Percentiles rank a stretch among this genome's conserved stretches.
Conservation (phyloP, 2,113 vertebrate genomes). For the Gasterosteus nipponicus region DNA sequence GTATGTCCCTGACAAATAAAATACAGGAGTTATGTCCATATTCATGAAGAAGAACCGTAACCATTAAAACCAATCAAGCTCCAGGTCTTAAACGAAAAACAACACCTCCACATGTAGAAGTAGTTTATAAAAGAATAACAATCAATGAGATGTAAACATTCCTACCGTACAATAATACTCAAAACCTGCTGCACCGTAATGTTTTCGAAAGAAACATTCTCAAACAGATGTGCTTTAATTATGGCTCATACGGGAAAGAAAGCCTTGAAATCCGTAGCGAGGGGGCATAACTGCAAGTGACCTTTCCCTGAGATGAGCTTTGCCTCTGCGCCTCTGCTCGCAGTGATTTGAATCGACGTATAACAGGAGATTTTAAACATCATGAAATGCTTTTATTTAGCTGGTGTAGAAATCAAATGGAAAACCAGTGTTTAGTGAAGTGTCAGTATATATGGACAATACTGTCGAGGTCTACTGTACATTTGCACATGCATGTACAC, state of each 20-base stretch:
- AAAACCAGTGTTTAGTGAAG: slow-evolving; percentile 6
- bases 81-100: neutral
- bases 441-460: too few relatives aligned
- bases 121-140: neutral
- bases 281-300: slow-evolving; percentile 66
- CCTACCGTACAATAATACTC: neutral
- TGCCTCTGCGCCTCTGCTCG: slow-evolving; percentile 46
- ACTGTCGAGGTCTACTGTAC: neutral
- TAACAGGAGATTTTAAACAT: slow-evolving; percentile 36
- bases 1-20: neutral
- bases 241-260: slow-evolving; percentile 61
- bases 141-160: neutral
- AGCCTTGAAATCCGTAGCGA: slow-evolving; percentile 61
- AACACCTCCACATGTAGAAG: neutral
- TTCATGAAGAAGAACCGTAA: neutral
- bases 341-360: slow-evolving; percentile 65
- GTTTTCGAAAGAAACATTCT: slow-evolving; percentile 20
- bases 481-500: slow-evolving; percentile 11
- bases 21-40: neutral
- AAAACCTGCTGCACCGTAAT: slow-evolving; percentile 11
- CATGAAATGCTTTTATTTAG: slow-evolving; percentile 38
- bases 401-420: slow-evolving; percentile 20
- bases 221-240: slow-evolving; percentile 50
- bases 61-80: neutral
- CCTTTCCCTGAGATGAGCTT: slow-evolving; percentile 68